Evolutionary conservation across 2,797 vertebrate species (phyloP).

Genomic region (Menidia menidia): DNA sequence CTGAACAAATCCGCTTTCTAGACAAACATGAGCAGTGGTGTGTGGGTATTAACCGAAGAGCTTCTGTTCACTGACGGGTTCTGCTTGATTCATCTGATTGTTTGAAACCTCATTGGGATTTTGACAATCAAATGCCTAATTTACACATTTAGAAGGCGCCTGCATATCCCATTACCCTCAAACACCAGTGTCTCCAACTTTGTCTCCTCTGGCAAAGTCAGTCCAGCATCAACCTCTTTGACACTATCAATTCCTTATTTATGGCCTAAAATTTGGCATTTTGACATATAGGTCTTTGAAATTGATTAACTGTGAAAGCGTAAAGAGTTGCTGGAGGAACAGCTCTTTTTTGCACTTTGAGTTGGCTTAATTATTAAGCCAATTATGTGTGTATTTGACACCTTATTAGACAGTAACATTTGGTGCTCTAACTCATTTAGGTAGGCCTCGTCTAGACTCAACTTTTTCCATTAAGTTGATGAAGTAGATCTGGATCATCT

Average conservation of each 20-base stretch:
- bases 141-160: not conserved
- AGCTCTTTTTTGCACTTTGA: not conserved
- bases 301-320: not conserved
- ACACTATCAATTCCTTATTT: too few relatives aligned
- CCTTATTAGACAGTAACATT: conserved; percentile 34
- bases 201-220: too few relatives aligned
- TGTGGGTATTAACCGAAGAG: not conserved
- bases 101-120: not conserved
- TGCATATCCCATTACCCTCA: not conserved
- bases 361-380: conserved; percentile 3
- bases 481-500: conserved; percentile 42
- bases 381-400: conserved; percentile 30
- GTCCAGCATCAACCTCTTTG: too few relatives aligned
- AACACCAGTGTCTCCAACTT: not conserved
- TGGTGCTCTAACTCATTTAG: conserved; percentile 45
- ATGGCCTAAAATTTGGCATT: too few relatives aligned
- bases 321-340: not conserved
- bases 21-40: too few relatives aligned
- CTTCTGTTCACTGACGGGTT: not conserved
- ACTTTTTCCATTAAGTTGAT: conserved; percentile 51
- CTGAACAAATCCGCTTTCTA: not conserved
- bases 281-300: not conserved
- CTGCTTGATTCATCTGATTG: not conserved
- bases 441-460: conserved; percentile 20
- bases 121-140: not conserved